Evolutionary conservation across 2,888 invertebrate species (phyloP), one percentile per base, ranked within the genome.

Genomic region (Agonum fuliginosum): DNA sequence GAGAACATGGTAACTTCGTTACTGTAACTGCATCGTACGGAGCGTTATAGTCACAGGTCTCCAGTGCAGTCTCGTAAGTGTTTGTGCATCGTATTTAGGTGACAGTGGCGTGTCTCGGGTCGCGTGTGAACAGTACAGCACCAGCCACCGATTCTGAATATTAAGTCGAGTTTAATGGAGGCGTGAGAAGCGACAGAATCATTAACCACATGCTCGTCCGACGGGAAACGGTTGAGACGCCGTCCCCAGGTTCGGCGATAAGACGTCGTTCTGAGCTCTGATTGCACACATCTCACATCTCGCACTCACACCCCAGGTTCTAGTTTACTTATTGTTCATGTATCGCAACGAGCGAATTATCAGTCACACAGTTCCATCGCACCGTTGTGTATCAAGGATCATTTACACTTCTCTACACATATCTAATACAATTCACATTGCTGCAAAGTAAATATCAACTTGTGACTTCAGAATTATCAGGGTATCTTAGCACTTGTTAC

Each of bases 141-240:
- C 17, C 51, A 73, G 58, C 41, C 58, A 41, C 14, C 41, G 54
- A 73, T 73, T 34, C 58, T 41, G 58, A 73, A 41, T 73, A 73
- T 73, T 73, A 73, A 73, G 54, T 58, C 54, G 34, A 72, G 51
- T 51, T 58, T 58, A 73, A 73, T 73, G 73, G 37, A 54, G 72
- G 72, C 30, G 54, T 54, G 51, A 48, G 72, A 72, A 58, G 37
- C 54, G 58, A 54, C 73, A 73, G 54, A 73, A 58, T 58, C 73
- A 73, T 73, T 73, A 73, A 54, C 73, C 73, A 73, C 73, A 58
- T 54, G 72, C 51, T 51, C 34, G 51, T 72, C 51, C 72, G 30
- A 72, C 19, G 58, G 58, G 58, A 73, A 58, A 73, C 58, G 14
- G 73, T 34, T 37, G 14, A 34, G 37, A 22, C 58, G 20, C 1